Base-by-base conservation (phyloP, 2,113 vertebrate genomes). In the Dinomys branickii region DNA sequence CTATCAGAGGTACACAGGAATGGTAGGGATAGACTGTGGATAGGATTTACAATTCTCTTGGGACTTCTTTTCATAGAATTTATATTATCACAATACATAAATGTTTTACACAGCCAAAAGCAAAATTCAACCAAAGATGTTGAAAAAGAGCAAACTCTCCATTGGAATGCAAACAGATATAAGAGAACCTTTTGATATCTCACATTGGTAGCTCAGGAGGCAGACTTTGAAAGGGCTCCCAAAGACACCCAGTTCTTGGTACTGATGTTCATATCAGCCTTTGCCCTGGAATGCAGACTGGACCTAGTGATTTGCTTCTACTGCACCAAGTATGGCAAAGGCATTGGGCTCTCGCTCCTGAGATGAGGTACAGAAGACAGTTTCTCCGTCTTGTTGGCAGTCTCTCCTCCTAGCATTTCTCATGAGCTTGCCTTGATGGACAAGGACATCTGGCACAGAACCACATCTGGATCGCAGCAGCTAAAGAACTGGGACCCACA, bases 201-300 rank as follows among this genome's bases (percentile, higher is more conserved):
- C 73, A 44, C 1, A 8, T 5, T n/a, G 50, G 12, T 26, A 54
- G 30, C 65, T 22, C 10, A 7, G 38, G 6, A 3, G 19, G 77
- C 71, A 78, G 71, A 28, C 11, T 28, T 24, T 41, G 22, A n/a
- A 75, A 38, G 12, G 83, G 19, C 7, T 56, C 87, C 44, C 54
- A 14, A 3, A 2, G 20, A 33, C 0, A 0, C 33, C 8, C 11
- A 8, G 3, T 11, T 41, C 73, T 9, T 7, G 52, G 5, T 1
- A 5, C n/a, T 6, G 0, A 0, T 1, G 22, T 19, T 63, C 35
- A 12, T 0, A 0, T 11, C 7, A 24, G 24, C 35, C 0, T 69
- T 28, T 24, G 24, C 20, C 41, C 67, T 17, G 12, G 56, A 63
- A 20, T 5, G 3, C 11, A n/a, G 58, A 3, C 38, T 0, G 0